Evolutionary conservation across 1,140 invertebrate species (phyloP).

Genomic region (Scaptomyza montana): DNA sequence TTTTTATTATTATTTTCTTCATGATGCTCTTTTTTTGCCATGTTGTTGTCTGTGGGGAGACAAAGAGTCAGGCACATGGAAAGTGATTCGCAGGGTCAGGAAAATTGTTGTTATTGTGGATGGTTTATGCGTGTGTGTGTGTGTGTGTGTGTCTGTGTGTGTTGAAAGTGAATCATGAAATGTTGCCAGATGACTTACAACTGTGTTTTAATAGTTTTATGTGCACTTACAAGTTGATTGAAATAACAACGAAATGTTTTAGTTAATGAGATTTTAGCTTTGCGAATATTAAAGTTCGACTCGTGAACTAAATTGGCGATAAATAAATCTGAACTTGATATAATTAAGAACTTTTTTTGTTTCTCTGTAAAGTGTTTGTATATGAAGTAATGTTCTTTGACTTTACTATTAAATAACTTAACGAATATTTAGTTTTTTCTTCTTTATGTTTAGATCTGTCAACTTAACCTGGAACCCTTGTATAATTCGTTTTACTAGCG

Average conservation of each 20-base stretch:
- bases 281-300: not conserved
- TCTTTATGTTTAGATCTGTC: too few relatives aligned
- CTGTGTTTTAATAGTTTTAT: conserved; percentile 36
- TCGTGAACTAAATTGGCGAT: too few relatives aligned
- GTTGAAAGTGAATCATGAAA: conserved; percentile 33
- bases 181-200: conserved; percentile 40
- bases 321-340: too few relatives aligned
- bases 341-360: too few relatives aligned
- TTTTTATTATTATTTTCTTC: conserved; percentile 2
- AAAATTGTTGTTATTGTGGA: conserved; percentile 20
- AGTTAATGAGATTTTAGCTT: not conserved
- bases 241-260: conserved; percentile 1
- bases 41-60: not conserved
- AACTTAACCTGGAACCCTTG: too few relatives aligned
- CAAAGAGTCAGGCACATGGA: conserved; percentile 67
- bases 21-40: not conserved
- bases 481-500: too few relatives aligned
- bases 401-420: too few relatives aligned
- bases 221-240: conserved; percentile 7
- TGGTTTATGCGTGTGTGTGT: conserved; percentile 28
- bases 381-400: too few relatives aligned
- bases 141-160: not conserved
- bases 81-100: conserved; percentile 68
- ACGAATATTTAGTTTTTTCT: too few relatives aligned
- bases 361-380: too few relatives aligned